phyloP scores from a whole-genome alignment of 2,797 vertebrate genomes.

The Erithacus rubecula region DNA sequence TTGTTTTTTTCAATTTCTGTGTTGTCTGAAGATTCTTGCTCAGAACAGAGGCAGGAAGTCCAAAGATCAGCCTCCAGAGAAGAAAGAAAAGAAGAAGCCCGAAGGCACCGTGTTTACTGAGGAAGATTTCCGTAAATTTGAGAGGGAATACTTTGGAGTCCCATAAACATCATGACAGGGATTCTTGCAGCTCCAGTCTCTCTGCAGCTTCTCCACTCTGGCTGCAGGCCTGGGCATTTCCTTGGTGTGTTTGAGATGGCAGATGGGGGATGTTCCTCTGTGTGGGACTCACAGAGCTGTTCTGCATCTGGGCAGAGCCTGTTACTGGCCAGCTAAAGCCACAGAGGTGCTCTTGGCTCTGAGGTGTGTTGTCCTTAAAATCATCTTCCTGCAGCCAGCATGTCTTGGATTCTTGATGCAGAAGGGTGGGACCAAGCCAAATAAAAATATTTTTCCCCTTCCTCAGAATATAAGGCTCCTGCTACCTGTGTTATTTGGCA shows the following conservation, averaged over 20 bases:
- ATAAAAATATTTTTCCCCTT: neutral
- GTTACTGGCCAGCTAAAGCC: neutral
- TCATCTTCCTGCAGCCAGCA: neutral
- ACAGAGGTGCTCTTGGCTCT: neutral
- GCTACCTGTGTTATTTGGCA: neutral
- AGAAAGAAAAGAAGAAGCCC: conserved; percentile 56
- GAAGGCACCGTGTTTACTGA: conserved; percentile 78
- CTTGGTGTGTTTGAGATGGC: fast-evolving
- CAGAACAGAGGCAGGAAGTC: conserved; percentile 78
- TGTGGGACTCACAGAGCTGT: neutral
- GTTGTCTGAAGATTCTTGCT: conserved; percentile 61
- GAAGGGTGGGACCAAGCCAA: neutral
- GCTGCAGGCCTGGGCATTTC: neutral
- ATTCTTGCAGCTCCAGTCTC: neutral
- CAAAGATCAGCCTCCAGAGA: conserved; percentile 67
- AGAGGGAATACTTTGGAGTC: conserved; percentile 79
- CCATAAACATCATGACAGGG: neutral
- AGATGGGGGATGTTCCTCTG: neutral
- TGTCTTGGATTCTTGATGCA: neutral
- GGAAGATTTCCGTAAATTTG: conserved; percentile 80
- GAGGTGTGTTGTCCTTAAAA: neutral
- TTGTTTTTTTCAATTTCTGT: neutral
- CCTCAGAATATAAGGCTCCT: neutral
- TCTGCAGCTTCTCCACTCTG: neutral
- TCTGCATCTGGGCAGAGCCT: neutral